Evolutionary conservation across 2,888 invertebrate species (phyloP), one percentile per base, ranked within the genome.

Genomic region (Drosophila maculinotata): DNA sequence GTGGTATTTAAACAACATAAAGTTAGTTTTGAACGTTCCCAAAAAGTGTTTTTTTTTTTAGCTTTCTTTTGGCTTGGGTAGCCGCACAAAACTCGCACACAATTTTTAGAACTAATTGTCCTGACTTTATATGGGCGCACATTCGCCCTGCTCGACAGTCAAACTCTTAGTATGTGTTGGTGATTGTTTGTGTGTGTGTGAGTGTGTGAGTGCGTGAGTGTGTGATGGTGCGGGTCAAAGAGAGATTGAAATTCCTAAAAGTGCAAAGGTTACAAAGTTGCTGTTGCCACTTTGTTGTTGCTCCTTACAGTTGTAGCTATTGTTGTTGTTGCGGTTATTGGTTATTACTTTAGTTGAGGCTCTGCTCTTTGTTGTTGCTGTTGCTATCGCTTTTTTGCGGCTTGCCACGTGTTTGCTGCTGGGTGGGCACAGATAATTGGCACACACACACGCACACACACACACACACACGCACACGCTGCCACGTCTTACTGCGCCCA

Each of bases 181-280:
- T 3, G 20, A 3, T 39, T 2, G 8, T 47, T 28, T 49, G 33
- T 53, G 53, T 49, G 7, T 44, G 25, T 26, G 42, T 28, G n/a
- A 39, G n/a, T 35, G 35, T 26, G 10, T 54, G 30, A 53, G 23
- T 42, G 31, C 42, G 36, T 17, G 42, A 44, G 49, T 53, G 44
- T 64, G 52, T 62, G 38, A 57, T 48, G 45, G 62, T 30, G 49
- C 25, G 49, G 76, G 49, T 68, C 76, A 68, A 74, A 67, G 35
- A 47, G 73, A 72, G 72, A 72, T 77, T 73, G 76, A 74, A 81
- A 84, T 75, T 69, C 71, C 67, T 65, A 77, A 79, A 79, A 84
- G 78, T 80, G 84, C 84, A 74, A 74, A 79, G 79, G 81, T 80
- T 79, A 80, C 74, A 79, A 79, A 84, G 79, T 80, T 77, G 56